A percentile compares a stretch with the other conserved stretches of the same genome.
Evolutionary conservation across 2,888 invertebrate species (phyloP).

Genomic region (Crossocerus cetratus): DNA sequence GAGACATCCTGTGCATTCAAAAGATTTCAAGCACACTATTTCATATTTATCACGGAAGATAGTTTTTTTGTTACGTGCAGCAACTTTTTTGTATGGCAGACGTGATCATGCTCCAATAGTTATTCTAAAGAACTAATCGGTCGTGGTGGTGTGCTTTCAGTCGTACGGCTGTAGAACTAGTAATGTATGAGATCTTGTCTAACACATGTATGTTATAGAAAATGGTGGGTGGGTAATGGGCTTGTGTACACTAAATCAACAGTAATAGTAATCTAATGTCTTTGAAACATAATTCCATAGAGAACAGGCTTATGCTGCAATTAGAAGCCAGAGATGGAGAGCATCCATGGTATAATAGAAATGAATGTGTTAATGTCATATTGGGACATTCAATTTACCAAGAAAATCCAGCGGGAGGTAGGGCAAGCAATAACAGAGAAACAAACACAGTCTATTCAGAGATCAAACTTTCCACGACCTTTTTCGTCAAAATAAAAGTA

Average conservation of each 20-base stretch:
- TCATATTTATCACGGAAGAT: conserved; percentile 9
- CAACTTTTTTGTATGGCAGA: conserved; percentile 6
- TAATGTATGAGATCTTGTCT: conserved; percentile 36
- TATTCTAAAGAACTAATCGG: neutral
- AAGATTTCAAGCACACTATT: conserved; percentile 53
- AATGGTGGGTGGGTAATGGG: conserved; percentile 1
- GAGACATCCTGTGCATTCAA: conserved; percentile 41
- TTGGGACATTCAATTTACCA: conserved; percentile 77
- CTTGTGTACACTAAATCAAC: conserved; percentile 15
- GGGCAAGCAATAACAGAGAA: conserved; percentile 77
- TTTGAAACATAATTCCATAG: conserved; percentile 73
- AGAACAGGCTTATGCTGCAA: conserved; percentile 72
- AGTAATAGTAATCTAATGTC: conserved; percentile 62
- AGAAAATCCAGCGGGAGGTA: conserved; percentile 76
- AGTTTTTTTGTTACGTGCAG: conserved; percentile 7
- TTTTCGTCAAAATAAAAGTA: conserved; percentile 49
- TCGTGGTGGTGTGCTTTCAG: conserved; percentile 48
- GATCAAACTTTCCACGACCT: conserved; percentile 62
- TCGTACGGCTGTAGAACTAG: conserved; percentile 12
- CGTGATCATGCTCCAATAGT: too few species aligned
- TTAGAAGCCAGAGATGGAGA: conserved; percentile 51
- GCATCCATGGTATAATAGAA: conserved; percentile 50
- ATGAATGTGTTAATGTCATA: conserved; percentile 64
- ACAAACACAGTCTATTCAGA: conserved; percentile 75
- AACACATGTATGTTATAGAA: conserved; percentile 21